phyloP scores from a whole-genome alignment of 2,797 vertebrate species.

The Danio aesculapii region DNA sequence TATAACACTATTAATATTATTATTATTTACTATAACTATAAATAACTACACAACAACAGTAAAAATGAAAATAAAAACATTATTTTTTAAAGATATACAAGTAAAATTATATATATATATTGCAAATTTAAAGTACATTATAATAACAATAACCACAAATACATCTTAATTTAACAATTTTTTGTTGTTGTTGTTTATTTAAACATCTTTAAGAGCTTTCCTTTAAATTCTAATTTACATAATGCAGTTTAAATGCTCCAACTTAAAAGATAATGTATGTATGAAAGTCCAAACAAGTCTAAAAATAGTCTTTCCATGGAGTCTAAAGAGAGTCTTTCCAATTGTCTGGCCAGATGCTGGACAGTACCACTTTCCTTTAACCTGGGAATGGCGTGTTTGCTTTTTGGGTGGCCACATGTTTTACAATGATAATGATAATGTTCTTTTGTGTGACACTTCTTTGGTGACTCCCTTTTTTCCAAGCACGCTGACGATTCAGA shows the following conservation, averaged over 20 bases:
- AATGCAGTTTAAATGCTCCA: no score
- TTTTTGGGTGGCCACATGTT: conserved; percentile 13
- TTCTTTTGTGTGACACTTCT: conserved; percentile 8
- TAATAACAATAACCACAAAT: background rate
- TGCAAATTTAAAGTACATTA: no score
- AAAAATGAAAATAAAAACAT: no score
- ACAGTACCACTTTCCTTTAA: conserved; percentile 36
- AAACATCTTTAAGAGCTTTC: background rate
- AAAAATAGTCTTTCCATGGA: no score
- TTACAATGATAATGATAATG: conserved; percentile 25
- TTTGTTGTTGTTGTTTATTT: background rate
- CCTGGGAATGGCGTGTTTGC: conserved; percentile 18
- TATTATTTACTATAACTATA: no score
- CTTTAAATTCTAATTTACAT: background rate
- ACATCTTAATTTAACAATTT: background rate
- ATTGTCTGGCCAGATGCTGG: conserved; percentile 36
- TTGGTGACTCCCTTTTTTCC: background rate
- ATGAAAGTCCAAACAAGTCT: no score
- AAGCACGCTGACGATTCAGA: background rate
- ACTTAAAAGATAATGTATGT: no score
- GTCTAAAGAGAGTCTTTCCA: no score
- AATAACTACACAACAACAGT: no score
- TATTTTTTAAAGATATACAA: no score
- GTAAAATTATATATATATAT: no score
- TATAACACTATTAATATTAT: no score